Conservation (phyloP, 1,140 invertebrate species). For the Trypoxylus dichotomus region DNA sequence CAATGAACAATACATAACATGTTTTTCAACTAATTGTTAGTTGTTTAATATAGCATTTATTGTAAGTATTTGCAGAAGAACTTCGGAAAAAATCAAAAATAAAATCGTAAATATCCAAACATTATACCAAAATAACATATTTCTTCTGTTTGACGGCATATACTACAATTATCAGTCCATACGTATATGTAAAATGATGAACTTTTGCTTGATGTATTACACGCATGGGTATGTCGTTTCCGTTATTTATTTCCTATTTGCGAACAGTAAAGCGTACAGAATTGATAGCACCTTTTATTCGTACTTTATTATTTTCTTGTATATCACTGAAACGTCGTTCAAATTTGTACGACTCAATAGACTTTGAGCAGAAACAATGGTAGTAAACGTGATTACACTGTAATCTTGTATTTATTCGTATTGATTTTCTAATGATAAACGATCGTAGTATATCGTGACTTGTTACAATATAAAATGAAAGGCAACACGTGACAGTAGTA, state of each 20-base stretch:
- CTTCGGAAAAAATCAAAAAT: too few species aligned
- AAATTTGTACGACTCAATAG: not conserved
- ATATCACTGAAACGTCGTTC: not conserved
- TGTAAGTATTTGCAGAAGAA: not conserved
- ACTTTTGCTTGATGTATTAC: not conserved
- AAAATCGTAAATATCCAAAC: too few species aligned
- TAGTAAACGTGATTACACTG: not conserved
- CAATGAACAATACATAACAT: too few species aligned
- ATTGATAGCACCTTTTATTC: not conserved
- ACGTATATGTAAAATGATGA: not conserved
- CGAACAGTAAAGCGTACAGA: not conserved
- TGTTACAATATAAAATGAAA: conserved; percentile 10
- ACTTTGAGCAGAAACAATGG: not conserved
- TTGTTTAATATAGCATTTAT: not conserved
- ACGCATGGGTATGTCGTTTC: not conserved
- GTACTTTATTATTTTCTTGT: not conserved
- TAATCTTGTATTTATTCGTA: conserved; percentile 1
- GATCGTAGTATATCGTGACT: conserved; percentile 14
- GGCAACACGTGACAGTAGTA: conserved; percentile 14
- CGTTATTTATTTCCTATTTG: not conserved
- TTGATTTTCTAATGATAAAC: conserved; percentile 16
- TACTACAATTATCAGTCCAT: too few species aligned
- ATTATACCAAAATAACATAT: too few species aligned
- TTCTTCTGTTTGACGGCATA: too few species aligned
- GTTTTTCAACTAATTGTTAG: too few species aligned